These are phyloP conservation scores for Hylaea fasciaria DNA, from an alignment of 2,888 invertebrate genomes.

Conservation along the genomic window DNA sequence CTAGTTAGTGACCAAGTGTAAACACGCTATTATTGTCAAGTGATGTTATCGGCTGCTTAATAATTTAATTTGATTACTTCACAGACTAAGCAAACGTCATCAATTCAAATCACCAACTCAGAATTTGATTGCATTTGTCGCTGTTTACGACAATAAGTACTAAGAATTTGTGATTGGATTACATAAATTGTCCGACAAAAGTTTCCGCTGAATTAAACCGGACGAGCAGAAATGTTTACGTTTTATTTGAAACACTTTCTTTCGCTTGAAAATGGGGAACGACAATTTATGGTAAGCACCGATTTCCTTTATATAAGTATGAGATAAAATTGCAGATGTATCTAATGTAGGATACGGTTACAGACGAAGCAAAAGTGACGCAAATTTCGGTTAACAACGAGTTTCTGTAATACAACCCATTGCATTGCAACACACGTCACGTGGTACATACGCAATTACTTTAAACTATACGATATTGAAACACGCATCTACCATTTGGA, in stretches of 20 bases:
- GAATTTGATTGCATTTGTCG: slow-evolving; percentile 22
- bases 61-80: slow-evolving; percentile 8
- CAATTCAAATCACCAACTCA: slow-evolving; percentile 17
- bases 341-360: slow-evolving; percentile 19
- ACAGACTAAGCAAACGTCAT: slow-evolving; percentile 8
- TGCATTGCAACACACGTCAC: no score
- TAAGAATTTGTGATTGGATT: slow-evolving; percentile 45
- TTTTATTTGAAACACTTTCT: slow-evolving; percentile 46
- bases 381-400: slow-evolving; percentile 3
- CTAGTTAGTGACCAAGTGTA: no score
- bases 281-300: slow-evolving; percentile 34
- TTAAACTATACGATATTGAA: no score
- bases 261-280: slow-evolving; percentile 35
- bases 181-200: slow-evolving; percentile 45
- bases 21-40: background rate
- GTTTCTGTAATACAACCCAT: background rate
- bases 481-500: no score
- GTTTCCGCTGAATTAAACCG: slow-evolving; percentile 46
- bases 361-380: slow-evolving; percentile 2
- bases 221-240: slow-evolving; percentile 47
- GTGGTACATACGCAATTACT: no score
- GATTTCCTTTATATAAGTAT: slow-evolving; percentile 31
- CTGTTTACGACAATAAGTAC: slow-evolving; percentile 38
- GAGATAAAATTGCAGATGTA: slow-evolving; percentile 31
- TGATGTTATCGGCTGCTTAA: slow-evolving; percentile 3